Evolutionary conservation across 2,888 invertebrate species (phyloP).

Genomic region (Platycheirus rosarum): DNA sequence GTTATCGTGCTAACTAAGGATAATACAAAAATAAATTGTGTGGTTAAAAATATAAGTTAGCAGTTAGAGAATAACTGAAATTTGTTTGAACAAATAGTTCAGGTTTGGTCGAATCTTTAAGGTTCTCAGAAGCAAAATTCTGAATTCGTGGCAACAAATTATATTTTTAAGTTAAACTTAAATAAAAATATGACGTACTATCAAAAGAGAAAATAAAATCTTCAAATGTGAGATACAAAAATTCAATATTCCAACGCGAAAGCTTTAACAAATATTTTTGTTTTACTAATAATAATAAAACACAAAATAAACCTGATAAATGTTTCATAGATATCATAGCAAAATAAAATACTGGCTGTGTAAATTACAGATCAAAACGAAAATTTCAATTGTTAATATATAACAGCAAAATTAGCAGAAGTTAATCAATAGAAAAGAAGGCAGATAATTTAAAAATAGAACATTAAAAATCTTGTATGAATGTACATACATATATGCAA

Average conservation of each 20-base stretch:
- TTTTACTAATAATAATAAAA: too few species aligned
- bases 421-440: not conserved
- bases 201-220: too few species aligned
- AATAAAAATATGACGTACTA: too few species aligned
- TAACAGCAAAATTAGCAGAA: slow-evolving; percentile 10
- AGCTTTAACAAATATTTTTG: too few species aligned
- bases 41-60: slow-evolving; percentile 37
- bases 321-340: not conserved
- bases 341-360: not conserved
- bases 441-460: not conserved
- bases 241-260: too few species aligned
- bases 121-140: too few species aligned
- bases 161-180: too few species aligned
- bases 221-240: too few species aligned
- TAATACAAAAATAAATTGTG: slow-evolving; percentile 11
- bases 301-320: not conserved
- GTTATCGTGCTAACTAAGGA: not conserved
- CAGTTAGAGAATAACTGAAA: not conserved
- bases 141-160: too few species aligned
- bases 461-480: slow-evolving; percentile 18
- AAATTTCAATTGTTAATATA: not conserved
- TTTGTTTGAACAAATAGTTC: too few species aligned
- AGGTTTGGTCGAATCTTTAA: too few species aligned
- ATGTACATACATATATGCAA: slow-evolving; percentile 24
- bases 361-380: not conserved